These are phyloP conservation scores for Parelbella ahira DNA, from an alignment of 2,888 invertebrate species.

Conservation along the genomic window DNA sequence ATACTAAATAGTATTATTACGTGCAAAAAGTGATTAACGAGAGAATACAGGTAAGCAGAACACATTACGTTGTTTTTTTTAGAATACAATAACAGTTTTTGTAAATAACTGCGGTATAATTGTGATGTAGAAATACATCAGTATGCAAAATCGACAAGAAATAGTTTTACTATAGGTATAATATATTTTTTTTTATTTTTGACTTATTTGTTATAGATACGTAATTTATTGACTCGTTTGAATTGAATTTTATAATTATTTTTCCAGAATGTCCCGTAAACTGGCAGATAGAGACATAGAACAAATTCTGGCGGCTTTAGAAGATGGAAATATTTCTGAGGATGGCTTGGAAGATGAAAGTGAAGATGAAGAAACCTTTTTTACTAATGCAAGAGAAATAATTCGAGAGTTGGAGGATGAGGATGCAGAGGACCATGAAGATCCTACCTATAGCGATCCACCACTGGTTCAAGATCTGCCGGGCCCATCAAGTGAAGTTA, in stretches of 20 bases:
- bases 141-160: no score
- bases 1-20: no score
- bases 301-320: constrained; percentile 31
- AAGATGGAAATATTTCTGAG: constrained; percentile 34
- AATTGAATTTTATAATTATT: constrained; percentile 26
- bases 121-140: no score
- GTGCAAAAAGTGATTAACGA: no score
- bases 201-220: no score
- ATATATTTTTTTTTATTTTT: no score
- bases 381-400: constrained; percentile 30
- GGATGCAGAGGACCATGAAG: constrained; percentile 31
- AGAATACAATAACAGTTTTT: no score
- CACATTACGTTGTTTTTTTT: no score
- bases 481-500: constrained; percentile 30
- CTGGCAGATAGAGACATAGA: constrained; percentile 30
- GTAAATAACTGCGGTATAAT: no score
- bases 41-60: no score
- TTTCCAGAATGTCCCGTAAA: constrained; percentile 31
- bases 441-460: constrained; percentile 32
- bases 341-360: constrained; percentile 33
- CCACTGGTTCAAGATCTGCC: constrained; percentile 31
- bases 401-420: constrained; percentile 28
- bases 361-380: constrained; percentile 32
- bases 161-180: no score
- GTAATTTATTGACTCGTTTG: no score